phyloP scores from a whole-genome alignment of 1,140 invertebrate genomes.

The Drosophila neocordata region DNA sequence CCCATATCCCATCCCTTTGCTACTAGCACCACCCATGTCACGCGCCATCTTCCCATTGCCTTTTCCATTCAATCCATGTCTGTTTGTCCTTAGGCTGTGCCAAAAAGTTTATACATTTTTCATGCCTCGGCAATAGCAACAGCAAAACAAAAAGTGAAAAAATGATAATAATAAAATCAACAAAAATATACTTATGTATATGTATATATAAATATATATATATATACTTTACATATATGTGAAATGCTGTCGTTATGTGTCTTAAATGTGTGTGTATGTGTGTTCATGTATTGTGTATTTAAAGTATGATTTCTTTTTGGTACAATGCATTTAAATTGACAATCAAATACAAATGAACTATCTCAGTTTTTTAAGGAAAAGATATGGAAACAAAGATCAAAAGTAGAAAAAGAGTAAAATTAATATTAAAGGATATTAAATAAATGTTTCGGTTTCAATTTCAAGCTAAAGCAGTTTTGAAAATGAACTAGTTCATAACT shows the following conservation, averaged over 20 bases:
- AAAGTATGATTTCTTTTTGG: slow-evolving; percentile 5
- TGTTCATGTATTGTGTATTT: not conserved
- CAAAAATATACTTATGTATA: not conserved
- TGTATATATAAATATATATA: not conserved
- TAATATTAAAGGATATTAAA: too few species aligned
- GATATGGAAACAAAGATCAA: not conserved
- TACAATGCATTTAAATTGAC: slow-evolving; percentile 24
- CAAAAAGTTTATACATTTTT: slow-evolving; percentile 73
- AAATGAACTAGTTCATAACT: too few species aligned
- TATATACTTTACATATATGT: not conserved
- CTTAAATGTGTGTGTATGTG: not conserved
- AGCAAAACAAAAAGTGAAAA: slow-evolving; percentile 14
- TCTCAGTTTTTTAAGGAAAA: not conserved
- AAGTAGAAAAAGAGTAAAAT: not conserved
- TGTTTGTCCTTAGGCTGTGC: slow-evolving; percentile 41
- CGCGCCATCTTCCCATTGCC: not conserved
- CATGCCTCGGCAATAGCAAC: slow-evolving; percentile 48
- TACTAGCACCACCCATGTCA: slow-evolving; percentile 41
- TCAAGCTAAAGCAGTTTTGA: too few species aligned
- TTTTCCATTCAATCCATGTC: slow-evolving; percentile 16
- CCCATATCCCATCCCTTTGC: not conserved
- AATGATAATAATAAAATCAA: slow-evolving; percentile 9
- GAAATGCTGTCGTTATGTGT: slow-evolving; percentile 1
- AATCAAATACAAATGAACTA: slow-evolving; percentile 12
- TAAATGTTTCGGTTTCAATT: too few species aligned